A percentile compares a stretch with the other conserved stretches of the same genome.
These are phyloP conservation scores for Folsomia manolachei DNA, from an alignment of 2,888 invertebrate species.

Conservation along the genomic window DNA sequence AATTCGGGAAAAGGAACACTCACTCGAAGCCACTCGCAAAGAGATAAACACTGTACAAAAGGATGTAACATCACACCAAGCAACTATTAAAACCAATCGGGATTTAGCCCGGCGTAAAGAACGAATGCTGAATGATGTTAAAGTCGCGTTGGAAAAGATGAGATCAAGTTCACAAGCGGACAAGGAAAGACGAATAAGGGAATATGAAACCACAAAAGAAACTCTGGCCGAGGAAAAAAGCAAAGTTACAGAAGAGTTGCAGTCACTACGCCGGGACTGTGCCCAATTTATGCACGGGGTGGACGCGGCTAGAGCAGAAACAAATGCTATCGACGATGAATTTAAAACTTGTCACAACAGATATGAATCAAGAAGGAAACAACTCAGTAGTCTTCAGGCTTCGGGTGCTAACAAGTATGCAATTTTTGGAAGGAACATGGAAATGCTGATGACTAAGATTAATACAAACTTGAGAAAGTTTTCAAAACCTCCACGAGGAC, in stretches of 20 bases:
- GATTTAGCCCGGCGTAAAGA: neutral
- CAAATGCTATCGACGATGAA: neutral
- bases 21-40: conserved; percentile 3
- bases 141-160: neutral
- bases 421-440: conserved; percentile 37
- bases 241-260: neutral
- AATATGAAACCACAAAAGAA: conserved; percentile 19
- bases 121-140: neutral
- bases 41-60: conserved; percentile 16
- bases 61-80: neutral
- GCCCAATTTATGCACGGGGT: conserved; percentile 28
- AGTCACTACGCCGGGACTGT: conserved; percentile 24
- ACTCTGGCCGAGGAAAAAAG: conserved; percentile 4
- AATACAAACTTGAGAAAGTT: conserved; percentile 31
- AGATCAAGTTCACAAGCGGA: conserved; percentile 16
- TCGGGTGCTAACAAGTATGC: conserved; percentile 30
- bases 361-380: conserved; percentile 5
- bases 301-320: conserved; percentile 17
- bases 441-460: conserved; percentile 37
- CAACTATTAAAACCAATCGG: neutral
- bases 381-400: conserved; percentile 13
- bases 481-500: conserved; percentile 38
- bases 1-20: conserved; percentile 4
- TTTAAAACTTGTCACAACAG: neutral
- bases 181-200: conserved; percentile 11